These are phyloP conservation scores for Sebastolobus altivelis DNA, from an alignment of 2,797 vertebrate genomes.

Conservation along the genomic window DNA sequence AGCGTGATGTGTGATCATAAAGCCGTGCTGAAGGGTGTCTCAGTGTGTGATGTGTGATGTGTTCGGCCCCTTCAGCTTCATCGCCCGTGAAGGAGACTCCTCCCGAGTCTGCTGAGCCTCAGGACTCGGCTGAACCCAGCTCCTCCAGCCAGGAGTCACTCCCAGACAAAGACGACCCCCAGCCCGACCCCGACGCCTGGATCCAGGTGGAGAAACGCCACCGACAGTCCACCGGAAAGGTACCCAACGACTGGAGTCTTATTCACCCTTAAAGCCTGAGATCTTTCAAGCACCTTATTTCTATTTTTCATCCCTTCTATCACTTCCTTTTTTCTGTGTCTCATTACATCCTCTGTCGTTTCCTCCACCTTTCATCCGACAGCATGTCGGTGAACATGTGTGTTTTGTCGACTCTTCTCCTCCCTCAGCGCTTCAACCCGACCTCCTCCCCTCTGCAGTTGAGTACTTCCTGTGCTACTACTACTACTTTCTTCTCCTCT, in stretches of 20 bases:
- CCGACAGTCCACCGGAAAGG: constrained; percentile 83
- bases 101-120: constrained; percentile 29
- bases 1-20: neutral
- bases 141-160: constrained; percentile 45
- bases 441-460: constrained; percentile 67
- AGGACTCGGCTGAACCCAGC: constrained; percentile 32
- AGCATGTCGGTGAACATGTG: constrained; percentile 53
- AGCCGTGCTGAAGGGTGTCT: neutral
- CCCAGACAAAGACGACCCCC: constrained; percentile 55
- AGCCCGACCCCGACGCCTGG: constrained; percentile 90
- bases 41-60: neutral
- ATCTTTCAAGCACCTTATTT: neutral
- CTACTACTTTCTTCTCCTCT: neutral
- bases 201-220: constrained; percentile 93
- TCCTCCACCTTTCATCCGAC: constrained; percentile 13
- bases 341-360: neutral
- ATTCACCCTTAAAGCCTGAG: neutral
- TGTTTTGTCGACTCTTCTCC: constrained; percentile 53
- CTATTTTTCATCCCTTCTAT: neutral
- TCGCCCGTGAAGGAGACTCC: constrained; percentile 50
- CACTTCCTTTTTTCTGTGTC: neutral
- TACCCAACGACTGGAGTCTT: constrained; percentile 52
- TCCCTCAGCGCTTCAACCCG: constrained; percentile 39
- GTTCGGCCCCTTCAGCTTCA: constrained; percentile 55
- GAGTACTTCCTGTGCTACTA: constrained; percentile 51